Evolutionary conservation across 2,797 vertebrate genomes (phyloP).

Genomic region (Lophotriccus pileatus): DNA sequence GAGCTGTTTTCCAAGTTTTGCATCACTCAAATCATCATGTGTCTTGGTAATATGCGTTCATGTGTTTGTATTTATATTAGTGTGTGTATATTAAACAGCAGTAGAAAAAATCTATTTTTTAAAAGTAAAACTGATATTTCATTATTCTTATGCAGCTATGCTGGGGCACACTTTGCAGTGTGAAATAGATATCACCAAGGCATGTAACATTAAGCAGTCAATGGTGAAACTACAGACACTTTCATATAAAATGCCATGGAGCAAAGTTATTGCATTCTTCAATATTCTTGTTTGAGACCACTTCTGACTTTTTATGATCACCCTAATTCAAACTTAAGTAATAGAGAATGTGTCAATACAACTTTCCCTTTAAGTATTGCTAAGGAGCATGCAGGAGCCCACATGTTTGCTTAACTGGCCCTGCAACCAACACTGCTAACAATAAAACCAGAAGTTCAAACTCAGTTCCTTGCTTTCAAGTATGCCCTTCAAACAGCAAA

Average conservation of each 20-base stretch:
- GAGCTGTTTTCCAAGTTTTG: neutral
- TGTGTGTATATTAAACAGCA: neutral
- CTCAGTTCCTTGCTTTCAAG: constrained; percentile 65
- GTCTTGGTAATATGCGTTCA: neutral
- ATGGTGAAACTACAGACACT: neutral
- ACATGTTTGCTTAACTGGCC: constrained; percentile 63
- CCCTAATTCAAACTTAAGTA: constrained; percentile 26
- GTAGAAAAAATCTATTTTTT: neutral
- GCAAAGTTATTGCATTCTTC: neutral
- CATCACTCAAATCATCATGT: neutral
- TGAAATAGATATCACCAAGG: neutral
- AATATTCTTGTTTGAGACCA: constrained; percentile 12
- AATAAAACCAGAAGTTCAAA: constrained; percentile 70
- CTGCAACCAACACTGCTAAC: constrained; percentile 51
- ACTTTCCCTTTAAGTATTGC: constrained; percentile 55
- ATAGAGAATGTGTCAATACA: constrained; percentile 54
- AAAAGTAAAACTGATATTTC: neutral
- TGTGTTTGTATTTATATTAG: neutral
- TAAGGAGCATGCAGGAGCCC: constrained; percentile 55
- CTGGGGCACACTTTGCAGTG: neutral
- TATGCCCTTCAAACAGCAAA: constrained; percentile 63
- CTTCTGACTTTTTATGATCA: constrained; percentile 54
- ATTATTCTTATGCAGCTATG: neutral
- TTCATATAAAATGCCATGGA: neutral
- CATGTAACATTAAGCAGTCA: neutral